Evolutionary conservation across 1,140 invertebrate genomes (phyloP).

Genomic region (Zaprionus africanus): DNA sequence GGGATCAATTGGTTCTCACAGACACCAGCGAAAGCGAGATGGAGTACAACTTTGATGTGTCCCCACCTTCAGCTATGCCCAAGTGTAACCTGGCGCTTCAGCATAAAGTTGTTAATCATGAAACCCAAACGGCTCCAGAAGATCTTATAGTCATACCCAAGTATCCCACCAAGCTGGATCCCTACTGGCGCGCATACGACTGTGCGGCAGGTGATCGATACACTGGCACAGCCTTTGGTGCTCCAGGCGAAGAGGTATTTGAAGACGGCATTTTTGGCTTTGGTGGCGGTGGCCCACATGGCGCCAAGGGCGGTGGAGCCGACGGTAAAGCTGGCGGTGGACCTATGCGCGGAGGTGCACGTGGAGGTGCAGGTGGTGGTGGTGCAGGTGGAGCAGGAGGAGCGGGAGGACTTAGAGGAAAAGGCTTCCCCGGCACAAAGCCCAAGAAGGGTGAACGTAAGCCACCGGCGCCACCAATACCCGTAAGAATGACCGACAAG

Average conservation of each 20-base stretch:
- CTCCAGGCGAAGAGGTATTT: conserved; percentile 36
- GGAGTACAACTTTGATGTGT: conserved; percentile 72
- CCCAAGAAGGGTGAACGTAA: background rate
- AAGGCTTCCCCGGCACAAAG: conserved; percentile 15
- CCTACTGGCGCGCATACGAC: conserved; percentile 48
- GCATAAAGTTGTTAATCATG: conserved; percentile 34
- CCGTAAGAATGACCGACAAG: conserved; percentile 23
- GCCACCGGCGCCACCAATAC: conserved; percentile 9
- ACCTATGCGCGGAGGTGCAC: conserved; percentile 20
- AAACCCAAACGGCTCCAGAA: conserved; percentile 58
- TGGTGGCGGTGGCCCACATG: conserved; percentile 47
- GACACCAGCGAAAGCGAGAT: conserved; percentile 75
- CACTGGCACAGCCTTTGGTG: conserved; percentile 49
- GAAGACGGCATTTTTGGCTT: conserved; percentile 60
- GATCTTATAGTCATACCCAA: conserved; percentile 5
- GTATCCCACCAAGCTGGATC: conserved; percentile 36
- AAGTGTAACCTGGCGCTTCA: background rate
- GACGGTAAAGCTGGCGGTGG: conserved; percentile 12
- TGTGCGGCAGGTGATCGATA: conserved; percentile 61
- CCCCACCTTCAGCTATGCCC: conserved; percentile 45
- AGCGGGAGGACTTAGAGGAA: background rate
- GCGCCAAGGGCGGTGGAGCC: background rate
- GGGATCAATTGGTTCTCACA: conserved; percentile 60
- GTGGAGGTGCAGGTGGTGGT: background rate
- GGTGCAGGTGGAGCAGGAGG: background rate